phyloP scores from a whole-genome alignment of 2,113 vertebrate genomes.

The Platanista minor region DNA sequence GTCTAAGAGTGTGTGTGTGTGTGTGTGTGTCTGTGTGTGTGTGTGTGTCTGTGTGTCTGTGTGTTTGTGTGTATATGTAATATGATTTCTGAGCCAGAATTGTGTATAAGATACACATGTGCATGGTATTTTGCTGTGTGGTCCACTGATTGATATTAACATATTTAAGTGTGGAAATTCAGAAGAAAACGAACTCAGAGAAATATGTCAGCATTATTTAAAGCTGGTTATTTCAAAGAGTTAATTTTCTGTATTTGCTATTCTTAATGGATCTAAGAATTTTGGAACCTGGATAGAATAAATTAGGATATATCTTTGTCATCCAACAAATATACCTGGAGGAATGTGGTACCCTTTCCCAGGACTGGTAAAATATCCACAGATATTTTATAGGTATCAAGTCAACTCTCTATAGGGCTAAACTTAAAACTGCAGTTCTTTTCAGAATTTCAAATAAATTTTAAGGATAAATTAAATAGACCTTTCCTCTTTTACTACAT shows the following conservation, averaged over 20 bases:
- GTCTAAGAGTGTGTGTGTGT: not conserved
- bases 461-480: not conserved
- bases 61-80: not conserved
- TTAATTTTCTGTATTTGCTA: not conserved
- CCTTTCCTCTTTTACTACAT: not conserved
- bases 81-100: not conserved
- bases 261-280: not conserved
- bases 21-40: not conserved
- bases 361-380: not conserved
- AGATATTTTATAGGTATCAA: not conserved
- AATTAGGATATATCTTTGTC: not conserved
- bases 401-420: not conserved
- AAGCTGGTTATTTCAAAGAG: not conserved
- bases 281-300: not conserved
- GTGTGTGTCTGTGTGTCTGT: not conserved
- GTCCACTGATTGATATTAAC: not conserved
- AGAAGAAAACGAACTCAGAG: not conserved
- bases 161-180: not conserved
- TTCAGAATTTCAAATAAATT: slow-evolving; percentile 14
- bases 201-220: not conserved
- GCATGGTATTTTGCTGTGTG: not conserved
- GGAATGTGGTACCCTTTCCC: not conserved
- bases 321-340: not conserved
- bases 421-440: not conserved
- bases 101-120: not conserved